Evolutionary conservation across 1,140 invertebrate genomes (phyloP), one percentile per base, ranked within the genome.

Genomic region (Eupeodes corollae): DNA sequence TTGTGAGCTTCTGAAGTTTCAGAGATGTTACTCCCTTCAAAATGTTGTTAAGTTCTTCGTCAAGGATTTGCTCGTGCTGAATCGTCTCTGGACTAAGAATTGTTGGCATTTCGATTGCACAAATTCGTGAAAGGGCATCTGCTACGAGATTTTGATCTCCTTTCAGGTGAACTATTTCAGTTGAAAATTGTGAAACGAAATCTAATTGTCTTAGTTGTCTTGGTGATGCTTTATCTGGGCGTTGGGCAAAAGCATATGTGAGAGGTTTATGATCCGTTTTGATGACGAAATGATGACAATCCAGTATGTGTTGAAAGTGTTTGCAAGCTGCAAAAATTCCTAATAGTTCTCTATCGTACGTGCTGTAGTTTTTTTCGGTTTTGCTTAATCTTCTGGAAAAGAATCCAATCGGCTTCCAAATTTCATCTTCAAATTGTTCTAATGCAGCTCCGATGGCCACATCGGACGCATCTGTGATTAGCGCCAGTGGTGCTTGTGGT

Each of bases 331-430:
- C 10, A 49, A 58, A 68, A 3, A 59, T 56, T 9, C 61, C 65
- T 0, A 63, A 38, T 0, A 74, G 55, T 55, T 73, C 68, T 6
- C 69, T 39, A 52, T 72, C 60, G 45, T 68, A 70, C 0, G 60
- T 51, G 15, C 46, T 53, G 40, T 67, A 63, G 42, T 59, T 9
- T n/a, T n/a, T n/a, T n/a, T n/a, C n/a, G n/a, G n/a, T n/a, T n/a
- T n/a, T n/a, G n/a, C n/a, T n/a, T n/a, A 71, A 46, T 47, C 61
- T 63, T 42, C 53, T 61, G 10, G 58, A 67, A 46, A 67, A 71
- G 50, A 72, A 74, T 10, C 48, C 63, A 1, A 73, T 47, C 6
- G 70, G 70, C 52, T 63, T 46, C 53, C 56, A 57, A 3, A 40
- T 12, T 21, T 42, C 42, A 21, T 58, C 37, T 3, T 49, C 16